phyloP scores from a whole-genome alignment of 2,888 invertebrate genomes.

The Plagodis dolabraria region DNA sequence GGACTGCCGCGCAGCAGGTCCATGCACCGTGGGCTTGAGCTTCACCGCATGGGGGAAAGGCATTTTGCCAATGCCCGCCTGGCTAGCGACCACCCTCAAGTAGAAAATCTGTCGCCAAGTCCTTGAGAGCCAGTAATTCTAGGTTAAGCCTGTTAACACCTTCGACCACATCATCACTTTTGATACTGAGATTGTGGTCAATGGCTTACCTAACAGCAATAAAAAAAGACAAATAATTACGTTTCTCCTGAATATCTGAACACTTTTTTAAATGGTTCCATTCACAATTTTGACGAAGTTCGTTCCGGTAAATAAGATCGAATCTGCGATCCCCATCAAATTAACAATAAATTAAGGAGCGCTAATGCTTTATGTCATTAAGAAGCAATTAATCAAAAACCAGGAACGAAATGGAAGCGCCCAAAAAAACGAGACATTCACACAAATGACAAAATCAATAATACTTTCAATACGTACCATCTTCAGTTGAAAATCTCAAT shows the following conservation, averaged over 20 bases:
- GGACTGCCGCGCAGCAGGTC: too few relatives aligned
- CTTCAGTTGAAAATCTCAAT: background rate
- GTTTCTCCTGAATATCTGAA: background rate
- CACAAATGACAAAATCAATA: conserved; percentile 41
- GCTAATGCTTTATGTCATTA: conserved; percentile 78
- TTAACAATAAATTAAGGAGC: conserved; percentile 69
- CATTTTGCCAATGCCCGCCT: too few relatives aligned
- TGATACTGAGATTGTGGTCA: too few relatives aligned
- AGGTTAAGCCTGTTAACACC: too few relatives aligned
- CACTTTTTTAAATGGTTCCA: background rate
- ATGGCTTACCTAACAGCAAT: too few relatives aligned
- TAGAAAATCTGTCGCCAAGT: too few relatives aligned
- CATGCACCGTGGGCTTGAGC: too few relatives aligned
- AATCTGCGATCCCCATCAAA: conserved; percentile 54
- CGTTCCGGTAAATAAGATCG: conserved; percentile 35
- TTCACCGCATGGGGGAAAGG: too few relatives aligned
- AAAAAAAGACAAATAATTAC: too few relatives aligned
- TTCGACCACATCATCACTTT: too few relatives aligned
- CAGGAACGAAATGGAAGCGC: conserved; percentile 53
- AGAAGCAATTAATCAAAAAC: conserved; percentile 77
- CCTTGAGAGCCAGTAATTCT: too few relatives aligned
- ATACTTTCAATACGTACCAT: conserved; percentile 4
- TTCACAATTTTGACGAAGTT: background rate
- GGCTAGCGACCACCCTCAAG: too few relatives aligned
- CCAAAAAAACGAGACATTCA: conserved; percentile 54